These are phyloP conservation scores for Hipparchia sbordonii DNA, from an alignment of 2,888 invertebrate genomes.

Conservation along the genomic window DNA sequence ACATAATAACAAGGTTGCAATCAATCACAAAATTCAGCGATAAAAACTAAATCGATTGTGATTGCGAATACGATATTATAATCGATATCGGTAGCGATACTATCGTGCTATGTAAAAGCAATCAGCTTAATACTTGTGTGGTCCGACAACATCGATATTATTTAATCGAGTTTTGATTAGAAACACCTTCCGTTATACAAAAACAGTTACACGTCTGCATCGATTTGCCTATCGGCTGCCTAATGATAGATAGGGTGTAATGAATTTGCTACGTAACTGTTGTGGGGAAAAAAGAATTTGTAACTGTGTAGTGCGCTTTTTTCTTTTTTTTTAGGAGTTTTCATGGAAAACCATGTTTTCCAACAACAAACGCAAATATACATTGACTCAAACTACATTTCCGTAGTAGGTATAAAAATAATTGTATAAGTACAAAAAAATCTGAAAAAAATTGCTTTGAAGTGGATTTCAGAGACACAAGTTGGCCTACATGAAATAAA, in stretches of 20 bases:
- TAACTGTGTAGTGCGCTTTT: too few species aligned
- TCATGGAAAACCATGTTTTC: too few species aligned
- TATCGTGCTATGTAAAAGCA: constrained; percentile 17
- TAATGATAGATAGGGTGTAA: constrained; percentile 21
- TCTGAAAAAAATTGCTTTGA: too few species aligned
- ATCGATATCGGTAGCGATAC: constrained; percentile 10
- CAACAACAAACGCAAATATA: too few species aligned
- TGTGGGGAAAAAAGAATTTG: constrained; percentile 8
- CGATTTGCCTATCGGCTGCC: constrained; percentile 24
- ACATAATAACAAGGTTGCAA: not conserved
- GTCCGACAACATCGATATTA: constrained; percentile 31
- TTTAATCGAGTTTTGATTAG: constrained; percentile 40
- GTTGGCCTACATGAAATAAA: too few species aligned
- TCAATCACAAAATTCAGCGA: not conserved
- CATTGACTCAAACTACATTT: too few species aligned
- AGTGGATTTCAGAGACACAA: too few species aligned
- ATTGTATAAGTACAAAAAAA: too few species aligned
- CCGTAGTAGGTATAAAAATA: too few species aligned
- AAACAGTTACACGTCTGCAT: constrained; percentile 28
- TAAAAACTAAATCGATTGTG: not conserved
- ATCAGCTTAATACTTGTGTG: constrained; percentile 32
- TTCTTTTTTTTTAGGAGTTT: too few species aligned
- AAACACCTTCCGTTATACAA: constrained; percentile 38
- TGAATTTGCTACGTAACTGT: constrained; percentile 13
- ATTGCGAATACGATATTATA: not conserved